These are phyloP conservation scores for Drosophila hydei DNA, from an alignment of 1,140 invertebrate species.

Conservation along the genomic window DNA sequence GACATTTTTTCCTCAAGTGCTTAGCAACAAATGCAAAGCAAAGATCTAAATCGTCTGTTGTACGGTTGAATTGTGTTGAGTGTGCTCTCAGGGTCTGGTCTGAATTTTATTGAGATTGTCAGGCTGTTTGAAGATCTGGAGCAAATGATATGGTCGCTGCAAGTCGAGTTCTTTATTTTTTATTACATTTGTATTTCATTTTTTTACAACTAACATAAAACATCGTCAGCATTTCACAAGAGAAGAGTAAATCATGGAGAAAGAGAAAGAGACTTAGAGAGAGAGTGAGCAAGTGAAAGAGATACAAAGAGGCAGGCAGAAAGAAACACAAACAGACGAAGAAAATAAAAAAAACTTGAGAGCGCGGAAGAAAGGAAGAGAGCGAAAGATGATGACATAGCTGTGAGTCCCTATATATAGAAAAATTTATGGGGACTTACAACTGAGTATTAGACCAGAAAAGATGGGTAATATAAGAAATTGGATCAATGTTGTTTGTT, in stretches of 20 bases:
- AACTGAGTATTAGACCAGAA: no score
- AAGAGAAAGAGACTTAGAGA: background rate
- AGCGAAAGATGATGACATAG: no score
- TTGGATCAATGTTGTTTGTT: no score
- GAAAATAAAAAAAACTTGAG: no score
- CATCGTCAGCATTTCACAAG: no score
- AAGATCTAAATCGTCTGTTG: conserved; percentile 4
- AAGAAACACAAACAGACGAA: no score
- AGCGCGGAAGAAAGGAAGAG: no score
- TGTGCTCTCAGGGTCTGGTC: conserved; percentile 14
- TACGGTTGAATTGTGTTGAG: background rate
- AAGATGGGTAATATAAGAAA: no score
- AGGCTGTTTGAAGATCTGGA: conserved; percentile 27
- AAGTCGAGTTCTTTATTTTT: conserved; percentile 3
- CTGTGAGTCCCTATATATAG: no score
- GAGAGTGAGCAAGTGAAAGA: background rate
- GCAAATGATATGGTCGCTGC: conserved; percentile 30
- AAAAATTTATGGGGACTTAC: no score
- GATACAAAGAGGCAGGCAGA: background rate
- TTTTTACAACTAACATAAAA: no score
- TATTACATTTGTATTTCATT: background rate
- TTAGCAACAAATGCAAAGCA: conserved; percentile 12
- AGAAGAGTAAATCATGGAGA: background rate
- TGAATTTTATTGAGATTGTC: conserved; percentile 10
- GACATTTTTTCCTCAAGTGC: no score